A percentile compares a stretch with the other conserved stretches of the same genome.
Conservation (phyloP, 2,113 vertebrate species). For the Nematolebias whitei region DNA sequence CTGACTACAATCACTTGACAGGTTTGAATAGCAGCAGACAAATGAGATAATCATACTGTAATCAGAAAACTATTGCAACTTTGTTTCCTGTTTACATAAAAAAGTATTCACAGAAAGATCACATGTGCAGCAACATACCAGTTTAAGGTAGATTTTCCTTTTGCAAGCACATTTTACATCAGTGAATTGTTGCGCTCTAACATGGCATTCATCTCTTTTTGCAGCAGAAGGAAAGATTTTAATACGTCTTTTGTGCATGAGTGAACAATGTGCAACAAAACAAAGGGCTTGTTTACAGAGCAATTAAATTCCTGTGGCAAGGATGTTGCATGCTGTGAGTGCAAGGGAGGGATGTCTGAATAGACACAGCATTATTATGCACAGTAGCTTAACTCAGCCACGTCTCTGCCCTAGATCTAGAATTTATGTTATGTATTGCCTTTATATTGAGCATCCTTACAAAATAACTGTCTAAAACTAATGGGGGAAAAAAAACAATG, state of each 20-base stretch:
- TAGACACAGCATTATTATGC: constrained; percentile 54
- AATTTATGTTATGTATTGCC: constrained; percentile 15
- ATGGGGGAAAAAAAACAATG: not conserved
- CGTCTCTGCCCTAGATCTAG: constrained; percentile 25
- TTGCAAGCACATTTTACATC: constrained; percentile 43
- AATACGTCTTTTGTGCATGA: constrained; percentile 63
- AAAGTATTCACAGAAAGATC: too few relatives aligned
- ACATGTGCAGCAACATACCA: not conserved
- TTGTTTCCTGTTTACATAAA: constrained; percentile 35
- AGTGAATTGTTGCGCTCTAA: constrained; percentile 42
- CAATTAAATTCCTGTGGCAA: constrained; percentile 78
- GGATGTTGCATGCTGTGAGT: constrained; percentile 73
- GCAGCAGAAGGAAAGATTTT: constrained; percentile 54
- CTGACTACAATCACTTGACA: constrained; percentile 37
- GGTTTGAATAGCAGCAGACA: constrained; percentile 35
- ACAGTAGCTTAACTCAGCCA: constrained; percentile 33
- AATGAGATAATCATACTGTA: constrained; percentile 42
- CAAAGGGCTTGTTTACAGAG: constrained; percentile 76
- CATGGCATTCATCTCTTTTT: constrained; percentile 47
- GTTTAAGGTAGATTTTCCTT: constrained; percentile 30
- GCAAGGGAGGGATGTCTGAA: constrained; percentile 51
- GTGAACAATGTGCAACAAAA: constrained; percentile 66
- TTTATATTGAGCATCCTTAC: constrained; percentile 12
- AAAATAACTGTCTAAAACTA: constrained; percentile 7
- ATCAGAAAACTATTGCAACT: constrained; percentile 34